These are phyloP conservation scores for Halesus radiatus DNA, from an alignment of 1,140 invertebrate genomes.

Conservation along the genomic window DNA sequence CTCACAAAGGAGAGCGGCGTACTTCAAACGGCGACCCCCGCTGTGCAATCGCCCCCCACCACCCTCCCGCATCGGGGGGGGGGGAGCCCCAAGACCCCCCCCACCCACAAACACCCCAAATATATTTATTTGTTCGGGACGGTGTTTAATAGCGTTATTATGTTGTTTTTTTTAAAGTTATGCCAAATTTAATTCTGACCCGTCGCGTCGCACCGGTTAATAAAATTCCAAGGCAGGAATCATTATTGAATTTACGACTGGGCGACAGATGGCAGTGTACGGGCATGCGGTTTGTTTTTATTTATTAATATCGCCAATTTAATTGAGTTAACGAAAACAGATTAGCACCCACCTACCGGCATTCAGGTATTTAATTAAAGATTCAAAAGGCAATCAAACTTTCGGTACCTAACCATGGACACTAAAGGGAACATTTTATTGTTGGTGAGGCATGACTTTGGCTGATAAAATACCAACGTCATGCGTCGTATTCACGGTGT, in stretches of 20 bases:
- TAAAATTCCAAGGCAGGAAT: slow-evolving; percentile 20
- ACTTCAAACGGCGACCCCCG: slow-evolving; percentile 42
- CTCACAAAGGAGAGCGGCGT: slow-evolving; percentile 38
- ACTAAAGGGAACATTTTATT: no score
- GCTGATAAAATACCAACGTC: no score
- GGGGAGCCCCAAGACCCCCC: not conserved
- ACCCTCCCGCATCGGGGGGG: not conserved
- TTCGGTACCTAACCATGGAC: no score
- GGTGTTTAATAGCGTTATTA: slow-evolving; percentile 42
- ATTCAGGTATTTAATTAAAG: no score
- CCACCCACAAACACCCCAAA: not conserved
- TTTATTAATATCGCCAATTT: slow-evolving; percentile 17
- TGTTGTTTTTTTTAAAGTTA: slow-evolving; percentile 41
- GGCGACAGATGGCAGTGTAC: not conserved
- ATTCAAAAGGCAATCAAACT: no score
- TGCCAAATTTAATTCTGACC: slow-evolving; percentile 28
- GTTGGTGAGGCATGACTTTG: no score
- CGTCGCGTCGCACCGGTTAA: slow-evolving; percentile 18
- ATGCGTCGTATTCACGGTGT: no score
- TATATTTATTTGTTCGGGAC: slow-evolving; percentile 47
- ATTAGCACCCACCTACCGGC: not conserved
- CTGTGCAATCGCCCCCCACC: slow-evolving; percentile 2
- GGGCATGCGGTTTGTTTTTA: not conserved
- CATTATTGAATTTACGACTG: slow-evolving; percentile 4
- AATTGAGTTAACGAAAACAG: slow-evolving; percentile 7